Base-by-base conservation (phyloP, 2,113 vertebrate species). In the Salvator merianae region DNA sequence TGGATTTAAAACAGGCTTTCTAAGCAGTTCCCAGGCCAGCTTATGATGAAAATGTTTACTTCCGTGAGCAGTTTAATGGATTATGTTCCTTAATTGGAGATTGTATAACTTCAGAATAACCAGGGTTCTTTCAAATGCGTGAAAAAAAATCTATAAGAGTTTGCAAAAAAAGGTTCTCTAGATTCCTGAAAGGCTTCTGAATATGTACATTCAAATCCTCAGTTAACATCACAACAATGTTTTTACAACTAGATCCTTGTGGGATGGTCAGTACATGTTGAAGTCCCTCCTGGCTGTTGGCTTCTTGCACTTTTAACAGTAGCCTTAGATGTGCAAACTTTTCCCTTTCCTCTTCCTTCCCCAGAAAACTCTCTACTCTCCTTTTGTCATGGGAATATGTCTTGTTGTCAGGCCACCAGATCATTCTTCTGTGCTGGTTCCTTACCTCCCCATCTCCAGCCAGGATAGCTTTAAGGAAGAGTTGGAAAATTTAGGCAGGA, bases 51-150 rank as follows among this genome's bases (percentile, higher is more conserved):
- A 78, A 38, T 63, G 76, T 63, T 78, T 63, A 30, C 83, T 93
- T 72, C 92, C 90, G 86, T 84, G 79, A 70, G 77, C 87, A 76
- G 75, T 89, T 93, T 94, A 93, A 93, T 93, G 34, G 34, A 92
- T 94, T 93, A 91, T 85, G 81, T 62, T 76, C 69, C 14, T 12
- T 78, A 90, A 77, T 89, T 81, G 86, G 65, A 14, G 38, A 0
- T 70, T 77, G 90, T 90, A 69, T 80, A 86, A n/a, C 28, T 40
- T 63, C 34, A 40, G 77, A 79, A 84, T 90, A 77, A 83, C 87
- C 71, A 40, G 4, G 43, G 62, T 88, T 86, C 86, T 92, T 91
- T 90, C 89, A 88, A 83, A 89, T 87, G 65, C 80, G 22, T 32
- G 43, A 74, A 87, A 86, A 78, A 34, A 14, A 65, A 87, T 59